A percentile compares a stretch with the other conserved stretches of the same genome.
Conservation (phyloP, 2,797 vertebrate genomes). For the Champsocephalus esox region DNA sequence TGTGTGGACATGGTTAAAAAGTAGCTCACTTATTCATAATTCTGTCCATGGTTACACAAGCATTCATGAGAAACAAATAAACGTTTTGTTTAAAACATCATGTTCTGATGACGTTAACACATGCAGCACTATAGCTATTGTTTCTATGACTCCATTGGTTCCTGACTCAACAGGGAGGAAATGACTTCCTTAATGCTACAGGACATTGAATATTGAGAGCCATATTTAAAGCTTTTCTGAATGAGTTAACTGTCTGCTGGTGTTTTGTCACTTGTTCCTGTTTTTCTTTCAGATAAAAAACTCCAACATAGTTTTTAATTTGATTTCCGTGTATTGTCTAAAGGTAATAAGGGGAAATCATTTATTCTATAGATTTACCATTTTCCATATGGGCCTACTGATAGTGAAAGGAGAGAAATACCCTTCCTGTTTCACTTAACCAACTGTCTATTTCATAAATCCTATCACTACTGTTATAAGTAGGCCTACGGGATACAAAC, state of each 20-base stretch:
- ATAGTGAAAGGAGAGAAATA: too few relatives aligned
- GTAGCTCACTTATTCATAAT: background rate
- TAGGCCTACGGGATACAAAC: too few relatives aligned
- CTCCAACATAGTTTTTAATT: background rate
- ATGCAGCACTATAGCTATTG: background rate
- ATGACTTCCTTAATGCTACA: background rate
- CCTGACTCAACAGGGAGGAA: slow-evolving; percentile 1
- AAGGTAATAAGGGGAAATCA: slow-evolving; percentile 12
- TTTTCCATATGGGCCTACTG: background rate
- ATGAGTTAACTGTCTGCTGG: background rate
- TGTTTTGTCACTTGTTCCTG: slow-evolving; percentile 23
- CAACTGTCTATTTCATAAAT: background rate
- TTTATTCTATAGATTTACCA: background rate
- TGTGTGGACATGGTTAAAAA: background rate
- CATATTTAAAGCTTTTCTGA: background rate
- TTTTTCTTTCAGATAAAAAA: slow-evolving; percentile 18
- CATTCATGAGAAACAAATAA: background rate
- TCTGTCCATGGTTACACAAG: background rate
- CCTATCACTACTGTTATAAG: background rate
- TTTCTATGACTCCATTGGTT: background rate
- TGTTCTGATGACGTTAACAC: background rate
- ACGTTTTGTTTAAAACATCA: background rate
- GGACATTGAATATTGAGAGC: background rate
- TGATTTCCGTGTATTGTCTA: background rate
- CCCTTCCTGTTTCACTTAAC: too few relatives aligned